Evolutionary conservation across 1,140 invertebrate species (phyloP), one percentile per base, ranked within the genome.

Genomic region (Bombus confusus): DNA sequence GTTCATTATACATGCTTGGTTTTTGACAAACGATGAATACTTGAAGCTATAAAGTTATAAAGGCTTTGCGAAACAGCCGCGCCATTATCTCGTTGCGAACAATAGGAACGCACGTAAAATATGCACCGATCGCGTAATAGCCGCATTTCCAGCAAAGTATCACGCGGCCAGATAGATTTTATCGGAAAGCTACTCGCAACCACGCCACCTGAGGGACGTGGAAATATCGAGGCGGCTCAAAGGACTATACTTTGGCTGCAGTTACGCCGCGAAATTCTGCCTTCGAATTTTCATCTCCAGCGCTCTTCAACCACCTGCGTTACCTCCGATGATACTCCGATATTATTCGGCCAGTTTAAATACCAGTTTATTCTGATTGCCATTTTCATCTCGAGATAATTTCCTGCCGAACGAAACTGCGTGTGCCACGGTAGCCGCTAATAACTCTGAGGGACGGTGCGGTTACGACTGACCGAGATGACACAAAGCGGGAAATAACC

Each of bases 31-130:
- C 52, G n/a, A 69, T 39, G 80, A 75, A 64, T 22, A 64, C n/a
- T 75, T 37, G 31, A 37, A 47, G 71, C 28, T 18, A 43, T 59
- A 73, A 43, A 64, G 71, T 75, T 64, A 64, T 31, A 75, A 39
- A 31, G 71, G 39, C 43, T 82, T 82, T 68, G 37, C 25, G 69
- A 47, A 81, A 64, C 71, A 39, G 15, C 2, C 34, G 22, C 34
- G 31, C 66, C 34, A 52, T 68, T 80, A 80, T 52, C 43, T 74
- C 52, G 52, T 37, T 25, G 28, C 1, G 62, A 75, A 82, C 80
- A 75, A 75, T 75, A 18, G 69, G 25, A 31, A 43, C 41, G 39
- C 22, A 12, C 39, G n/a, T 73, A 71, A 82, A 82, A 82, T 75
- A 75, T 64, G n/a, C 71, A 59, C 31, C 25, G 37, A 34, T 62